Evolutionary conservation across 1,140 invertebrate genomes (phyloP).

Genomic region (Metaphire vulgaris): DNA sequence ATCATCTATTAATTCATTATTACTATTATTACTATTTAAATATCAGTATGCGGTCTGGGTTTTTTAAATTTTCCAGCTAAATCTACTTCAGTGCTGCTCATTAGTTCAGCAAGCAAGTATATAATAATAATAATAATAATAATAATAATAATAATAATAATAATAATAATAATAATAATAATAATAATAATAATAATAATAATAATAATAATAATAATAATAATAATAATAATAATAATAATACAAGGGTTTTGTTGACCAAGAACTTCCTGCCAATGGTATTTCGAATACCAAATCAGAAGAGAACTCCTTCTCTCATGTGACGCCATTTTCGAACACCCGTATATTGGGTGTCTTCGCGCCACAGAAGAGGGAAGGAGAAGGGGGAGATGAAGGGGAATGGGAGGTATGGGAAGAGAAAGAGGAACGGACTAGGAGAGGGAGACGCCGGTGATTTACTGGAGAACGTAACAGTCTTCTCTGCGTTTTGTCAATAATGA

Average conservation of each 20-base stretch:
- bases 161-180: constrained; percentile 7
- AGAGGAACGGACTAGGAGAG: neutral
- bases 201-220: neutral
- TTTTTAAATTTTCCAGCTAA: neutral
- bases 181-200: constrained; percentile 27
- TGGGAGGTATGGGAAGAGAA: neutral
- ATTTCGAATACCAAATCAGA: neutral
- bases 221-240: neutral
- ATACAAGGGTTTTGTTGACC: neutral
- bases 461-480: no score
- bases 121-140: constrained; percentile 5
- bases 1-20: no score
- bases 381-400: neutral
- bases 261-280: neutral
- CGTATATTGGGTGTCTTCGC: neutral
- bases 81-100: neutral
- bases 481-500: no score
- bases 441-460: neutral
- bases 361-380: neutral
- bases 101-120: neutral
- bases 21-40: neutral
- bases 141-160: constrained; percentile 7
- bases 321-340: neutral
- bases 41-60: neutral
- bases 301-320: neutral